Conservation (phyloP, 2,797 vertebrate species). For the Loriculus beryllinus region DNA sequence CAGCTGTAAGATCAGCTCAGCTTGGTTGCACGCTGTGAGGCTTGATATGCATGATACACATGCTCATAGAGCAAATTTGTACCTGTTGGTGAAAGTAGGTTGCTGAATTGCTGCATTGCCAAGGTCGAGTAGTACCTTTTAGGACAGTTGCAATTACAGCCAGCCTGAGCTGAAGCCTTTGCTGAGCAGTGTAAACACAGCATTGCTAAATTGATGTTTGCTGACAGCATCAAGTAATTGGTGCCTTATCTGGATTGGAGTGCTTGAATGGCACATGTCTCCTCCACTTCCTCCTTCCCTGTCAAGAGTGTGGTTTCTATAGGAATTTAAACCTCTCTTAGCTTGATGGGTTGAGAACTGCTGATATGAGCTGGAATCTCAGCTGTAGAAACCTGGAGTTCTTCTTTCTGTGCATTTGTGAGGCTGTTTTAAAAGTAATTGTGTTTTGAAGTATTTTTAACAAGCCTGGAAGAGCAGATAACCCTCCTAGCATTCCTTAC, state of each 20-base stretch:
- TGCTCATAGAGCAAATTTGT: not conserved
- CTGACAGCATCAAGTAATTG: slow-evolving; percentile 19
- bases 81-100: not conserved
- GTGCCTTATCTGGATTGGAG: slow-evolving; percentile 1
- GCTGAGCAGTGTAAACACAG: not conserved
- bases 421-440: not conserved
- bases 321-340: not conserved
- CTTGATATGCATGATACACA: not conserved
- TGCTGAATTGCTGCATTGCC: not conserved
- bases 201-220: slow-evolving; percentile 9
- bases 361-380: not conserved
- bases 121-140: not conserved
- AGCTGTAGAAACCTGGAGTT: not conserved
- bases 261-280: not conserved
- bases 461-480: not conserved
- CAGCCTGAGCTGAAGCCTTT: not conserved
- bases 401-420: not conserved
- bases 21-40: not conserved
- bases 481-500: not conserved
- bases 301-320: not conserved
- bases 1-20: not conserved
- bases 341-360: not conserved
- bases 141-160: not conserved
- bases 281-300: not conserved
- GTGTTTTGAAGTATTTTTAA: not conserved